These are phyloP conservation scores for Phasia obesa DNA, from an alignment of 2,888 invertebrate species.

Conservation along the genomic window DNA sequence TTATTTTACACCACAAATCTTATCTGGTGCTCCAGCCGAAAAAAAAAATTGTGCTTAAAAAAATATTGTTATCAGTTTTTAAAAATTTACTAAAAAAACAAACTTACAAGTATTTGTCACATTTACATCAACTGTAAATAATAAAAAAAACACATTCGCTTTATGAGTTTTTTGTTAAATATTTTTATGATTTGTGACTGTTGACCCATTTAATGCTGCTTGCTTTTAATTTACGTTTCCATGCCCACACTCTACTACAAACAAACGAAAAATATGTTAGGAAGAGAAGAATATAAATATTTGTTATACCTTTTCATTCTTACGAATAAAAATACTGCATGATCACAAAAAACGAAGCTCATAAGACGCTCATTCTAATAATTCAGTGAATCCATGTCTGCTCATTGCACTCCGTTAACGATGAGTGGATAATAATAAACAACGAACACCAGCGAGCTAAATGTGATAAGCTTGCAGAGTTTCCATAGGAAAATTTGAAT, in stretches of 20 bases:
- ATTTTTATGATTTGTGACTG: constrained; percentile 53
- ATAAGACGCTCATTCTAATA: no score
- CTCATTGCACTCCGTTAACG: no score
- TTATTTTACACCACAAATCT: constrained; percentile 29
- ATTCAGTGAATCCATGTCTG: no score
- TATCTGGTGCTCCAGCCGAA: constrained; percentile 36
- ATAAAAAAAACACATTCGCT: constrained; percentile 34
- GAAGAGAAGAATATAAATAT: neutral
- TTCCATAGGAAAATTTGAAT: no score
- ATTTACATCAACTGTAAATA: constrained; percentile 52
- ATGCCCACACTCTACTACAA: constrained; percentile 5
- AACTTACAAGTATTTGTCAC: constrained; percentile 24
- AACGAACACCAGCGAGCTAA: no score
- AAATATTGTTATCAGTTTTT: constrained; percentile 49
- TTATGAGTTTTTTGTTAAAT: constrained; percentile 4
- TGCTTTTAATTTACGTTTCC: constrained; percentile 35
- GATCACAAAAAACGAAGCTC: no score
- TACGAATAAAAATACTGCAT: no score
- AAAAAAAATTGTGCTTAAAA: constrained; percentile 3
- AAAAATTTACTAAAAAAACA: constrained; percentile 30
- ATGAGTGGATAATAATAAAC: no score
- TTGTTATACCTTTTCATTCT: no score
- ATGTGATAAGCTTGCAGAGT: no score
- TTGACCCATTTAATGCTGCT: constrained; percentile 62
- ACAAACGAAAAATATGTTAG: constrained; percentile 1